Conservation (phyloP, 2,113 vertebrate genomes). For the Guaruba guarouba region DNA sequence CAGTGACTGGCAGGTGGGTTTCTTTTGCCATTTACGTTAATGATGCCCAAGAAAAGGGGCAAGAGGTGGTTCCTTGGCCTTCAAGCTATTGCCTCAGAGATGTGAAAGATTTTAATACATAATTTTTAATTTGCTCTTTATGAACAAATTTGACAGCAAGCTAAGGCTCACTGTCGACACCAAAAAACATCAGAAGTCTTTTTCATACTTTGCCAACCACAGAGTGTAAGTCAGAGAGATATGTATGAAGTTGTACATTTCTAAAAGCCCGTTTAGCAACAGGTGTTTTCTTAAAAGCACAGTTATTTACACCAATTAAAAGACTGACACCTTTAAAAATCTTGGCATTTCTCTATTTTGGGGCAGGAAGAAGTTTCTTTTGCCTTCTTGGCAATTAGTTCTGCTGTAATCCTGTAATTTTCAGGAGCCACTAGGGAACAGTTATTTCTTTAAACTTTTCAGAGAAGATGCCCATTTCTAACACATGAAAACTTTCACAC, state of each 20-base stretch:
- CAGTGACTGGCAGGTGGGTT: background rate
- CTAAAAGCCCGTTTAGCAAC: background rate
- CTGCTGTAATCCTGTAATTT: background rate
- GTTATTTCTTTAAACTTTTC: background rate
- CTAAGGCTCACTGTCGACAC: background rate
- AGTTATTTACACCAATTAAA: background rate
- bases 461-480: background rate
- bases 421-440: background rate
- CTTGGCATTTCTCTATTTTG: background rate
- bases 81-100: background rate
- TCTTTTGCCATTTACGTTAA: background rate
- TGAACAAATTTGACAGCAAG: background rate
- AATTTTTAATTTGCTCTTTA: background rate
- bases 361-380: background rate
- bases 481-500: background rate
- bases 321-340: background rate
- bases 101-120: background rate
- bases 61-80: background rate
- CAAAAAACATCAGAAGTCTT: background rate
- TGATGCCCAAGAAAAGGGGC: background rate
- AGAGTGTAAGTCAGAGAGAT: background rate
- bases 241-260: rapidly evolving
- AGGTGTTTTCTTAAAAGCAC: background rate
- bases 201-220: background rate
- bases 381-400: background rate